Percentiles rank a stretch among this genome's conserved stretches.
These are phyloP conservation scores for Selene dorsalis DNA, from an alignment of 2,797 vertebrate genomes.

Conservation along the genomic window DNA sequence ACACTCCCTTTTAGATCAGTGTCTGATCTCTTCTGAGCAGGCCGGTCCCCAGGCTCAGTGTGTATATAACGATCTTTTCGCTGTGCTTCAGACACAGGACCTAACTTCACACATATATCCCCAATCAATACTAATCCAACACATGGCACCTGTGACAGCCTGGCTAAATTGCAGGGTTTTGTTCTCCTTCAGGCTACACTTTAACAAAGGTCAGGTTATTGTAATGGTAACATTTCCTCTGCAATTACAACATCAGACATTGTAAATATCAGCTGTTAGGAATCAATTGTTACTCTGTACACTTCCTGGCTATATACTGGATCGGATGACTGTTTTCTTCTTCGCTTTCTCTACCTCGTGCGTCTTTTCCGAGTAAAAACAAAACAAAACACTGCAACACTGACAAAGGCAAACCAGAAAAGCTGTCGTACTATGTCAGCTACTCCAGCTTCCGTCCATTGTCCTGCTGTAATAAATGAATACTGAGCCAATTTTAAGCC, in stretches of 20 bases:
- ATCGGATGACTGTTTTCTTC: slow-evolving; percentile 40
- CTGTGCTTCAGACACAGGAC: slow-evolving; percentile 17
- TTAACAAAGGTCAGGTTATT: slow-evolving; percentile 43
- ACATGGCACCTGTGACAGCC: slow-evolving; percentile 36
- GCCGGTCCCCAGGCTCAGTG: slow-evolving; percentile 4
- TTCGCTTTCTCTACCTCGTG: neutral
- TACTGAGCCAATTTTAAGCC: slow-evolving; percentile 2
- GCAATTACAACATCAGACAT: slow-evolving; percentile 4
- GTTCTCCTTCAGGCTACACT: slow-evolving; percentile 43
- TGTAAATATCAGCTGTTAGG: slow-evolving; percentile 33
- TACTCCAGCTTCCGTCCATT: slow-evolving; percentile 9
- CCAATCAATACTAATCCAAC: slow-evolving; percentile 62
- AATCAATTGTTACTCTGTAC: neutral
- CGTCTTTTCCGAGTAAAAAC: neutral
- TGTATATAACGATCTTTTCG: slow-evolving; percentile 41
- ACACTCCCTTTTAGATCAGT: slow-evolving; percentile 16
- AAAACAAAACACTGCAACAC: slow-evolving; percentile 19
- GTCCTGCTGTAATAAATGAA: neutral
- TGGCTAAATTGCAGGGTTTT: slow-evolving; percentile 26
- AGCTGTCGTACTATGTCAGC: slow-evolving; percentile 10
- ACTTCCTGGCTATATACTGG: slow-evolving; percentile 14
- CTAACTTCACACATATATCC: slow-evolving; percentile 36
- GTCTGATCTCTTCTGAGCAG: slow-evolving; percentile 23
- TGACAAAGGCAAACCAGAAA: slow-evolving; percentile 13
- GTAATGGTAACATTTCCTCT: slow-evolving; percentile 30